Conservation (phyloP, 1,140 invertebrate genomes). For the Heliconius eleuchia region DNA sequence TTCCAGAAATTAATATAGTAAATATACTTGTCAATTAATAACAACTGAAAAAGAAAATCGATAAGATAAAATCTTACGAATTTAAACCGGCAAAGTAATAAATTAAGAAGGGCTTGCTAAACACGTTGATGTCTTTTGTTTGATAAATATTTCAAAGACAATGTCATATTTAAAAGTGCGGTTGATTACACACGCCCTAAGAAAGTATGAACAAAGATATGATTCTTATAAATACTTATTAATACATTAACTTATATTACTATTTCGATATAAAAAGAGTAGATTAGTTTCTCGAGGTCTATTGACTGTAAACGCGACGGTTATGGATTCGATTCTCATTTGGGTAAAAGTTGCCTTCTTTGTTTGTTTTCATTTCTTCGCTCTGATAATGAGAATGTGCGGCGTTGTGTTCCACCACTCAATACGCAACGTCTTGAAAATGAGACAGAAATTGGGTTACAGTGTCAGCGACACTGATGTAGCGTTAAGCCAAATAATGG, state of each 20-base stretch:
- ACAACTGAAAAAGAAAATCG: neutral
- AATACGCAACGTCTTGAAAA: too few relatives aligned
- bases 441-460: too few relatives aligned
- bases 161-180: neutral
- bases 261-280: neutral
- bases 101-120: neutral
- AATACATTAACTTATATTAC: neutral
- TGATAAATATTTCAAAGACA: slow-evolving; percentile 38
- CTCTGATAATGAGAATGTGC: too few relatives aligned
- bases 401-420: too few relatives aligned
- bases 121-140: slow-evolving; percentile 70
- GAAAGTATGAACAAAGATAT: neutral
- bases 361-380: too few relatives aligned
- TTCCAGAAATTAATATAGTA: neutral
- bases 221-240: neutral
- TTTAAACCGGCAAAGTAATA: neutral
- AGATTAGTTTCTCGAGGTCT: neutral
- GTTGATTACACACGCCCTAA: neutral
- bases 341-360: too few relatives aligned
- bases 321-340: too few relatives aligned
- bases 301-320: too few relatives aligned
- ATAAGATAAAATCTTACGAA: neutral
- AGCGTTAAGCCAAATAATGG: too few relatives aligned
- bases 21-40: neutral
- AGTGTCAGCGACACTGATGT: too few relatives aligned